Conservation (phyloP, 2,797 vertebrate genomes). For the Lemur catta region DNA sequence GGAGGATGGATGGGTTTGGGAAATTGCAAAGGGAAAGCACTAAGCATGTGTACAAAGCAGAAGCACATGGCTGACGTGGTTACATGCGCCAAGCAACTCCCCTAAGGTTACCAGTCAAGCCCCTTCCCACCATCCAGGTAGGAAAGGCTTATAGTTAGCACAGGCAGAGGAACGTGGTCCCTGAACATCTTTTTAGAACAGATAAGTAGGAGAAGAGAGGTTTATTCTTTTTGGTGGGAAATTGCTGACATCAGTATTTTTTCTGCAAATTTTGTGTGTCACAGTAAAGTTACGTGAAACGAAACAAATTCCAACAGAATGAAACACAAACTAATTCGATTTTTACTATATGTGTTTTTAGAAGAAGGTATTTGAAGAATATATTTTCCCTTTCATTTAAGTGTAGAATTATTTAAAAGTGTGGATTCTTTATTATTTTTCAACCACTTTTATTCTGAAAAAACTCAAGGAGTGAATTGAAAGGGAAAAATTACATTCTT, state of each 20-base stretch:
- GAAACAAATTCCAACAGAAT: background rate
- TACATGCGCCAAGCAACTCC: background rate
- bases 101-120: background rate
- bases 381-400: background rate
- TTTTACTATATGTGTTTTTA: background rate
- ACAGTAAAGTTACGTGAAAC: background rate
- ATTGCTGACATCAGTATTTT: background rate
- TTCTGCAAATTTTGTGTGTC: background rate
- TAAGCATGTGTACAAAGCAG: background rate
- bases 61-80: fast-evolving
- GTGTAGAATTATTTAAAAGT: background rate
- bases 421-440: background rate
- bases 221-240: background rate
- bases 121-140: fast-evolving
- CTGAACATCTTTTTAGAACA: background rate
- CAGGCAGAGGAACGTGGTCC: background rate
- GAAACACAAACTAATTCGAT: background rate
- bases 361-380: background rate
- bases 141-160: background rate
- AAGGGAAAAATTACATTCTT: background rate
- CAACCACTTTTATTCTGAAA: background rate
- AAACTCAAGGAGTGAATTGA: background rate
- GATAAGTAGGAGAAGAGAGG: too few relatives aligned
- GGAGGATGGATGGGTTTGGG: background rate
- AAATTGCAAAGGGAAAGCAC: background rate